Base-by-base conservation (phyloP, 2,113 vertebrate genomes). In the Ondatra zibethicus region DNA sequence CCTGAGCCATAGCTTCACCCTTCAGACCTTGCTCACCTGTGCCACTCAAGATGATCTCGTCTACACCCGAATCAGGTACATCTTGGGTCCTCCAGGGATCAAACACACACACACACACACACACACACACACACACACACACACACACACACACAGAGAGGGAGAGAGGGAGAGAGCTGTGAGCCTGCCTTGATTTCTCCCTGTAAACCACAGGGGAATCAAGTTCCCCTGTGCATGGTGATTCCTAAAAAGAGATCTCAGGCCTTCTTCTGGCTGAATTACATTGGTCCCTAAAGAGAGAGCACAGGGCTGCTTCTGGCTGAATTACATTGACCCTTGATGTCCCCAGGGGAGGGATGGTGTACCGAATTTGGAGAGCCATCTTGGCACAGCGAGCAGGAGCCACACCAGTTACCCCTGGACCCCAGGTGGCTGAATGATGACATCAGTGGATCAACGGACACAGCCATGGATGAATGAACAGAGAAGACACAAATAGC, bases 1-100 rank as follows among this genome's bases (percentile, higher is more conserved):
- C 92, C 78, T 99, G 61, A 94, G 86, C 75, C 99, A 99, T 2
- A 96, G 98, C 88, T 99, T 99, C 98, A 99, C 98, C 87, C 98
- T 99, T 97, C 98, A 98, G n/a, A 96, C 97, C 96, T 98, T 99
- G 88, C 98, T 99, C 94, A 92, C 92, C 95, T 97, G 98, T 65
- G 99, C 99, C 96, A 99, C 98, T 78, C 98, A 97, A 81, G 99
- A 99, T 4, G 99, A 99, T 96, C 98, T 99, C 90, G 98, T 98
- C 91, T 99, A 99, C 91, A 98, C 98, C 63, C 97, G 96, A 72
- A 98, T 99, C 98, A 98, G 98, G 98, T 98, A 98, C 29, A n/a
- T 25, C 58, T 78, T 36, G 13, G 7, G 45, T 42, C 78, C 36
- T 65, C 17, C 21, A 50, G 25, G 50, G 31, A 33, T 13, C 29